Conservation (phyloP, 2,797 vertebrate species). For the Pipistrellus nathusii region DNA sequence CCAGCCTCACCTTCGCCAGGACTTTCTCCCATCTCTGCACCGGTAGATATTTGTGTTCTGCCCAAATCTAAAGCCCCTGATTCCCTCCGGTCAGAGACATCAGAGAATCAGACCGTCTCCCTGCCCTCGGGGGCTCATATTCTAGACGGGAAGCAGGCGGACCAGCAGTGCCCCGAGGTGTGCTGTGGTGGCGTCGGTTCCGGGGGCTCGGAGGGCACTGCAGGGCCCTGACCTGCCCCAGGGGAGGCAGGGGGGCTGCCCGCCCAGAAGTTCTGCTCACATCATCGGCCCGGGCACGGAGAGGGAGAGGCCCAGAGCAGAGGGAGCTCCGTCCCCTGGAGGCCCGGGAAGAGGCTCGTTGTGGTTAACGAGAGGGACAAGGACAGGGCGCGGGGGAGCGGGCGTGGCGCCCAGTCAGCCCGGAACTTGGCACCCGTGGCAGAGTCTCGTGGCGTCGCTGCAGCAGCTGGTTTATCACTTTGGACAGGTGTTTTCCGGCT, state of each 20-base stretch:
- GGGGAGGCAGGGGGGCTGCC: background rate
- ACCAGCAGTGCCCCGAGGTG: accelerated
- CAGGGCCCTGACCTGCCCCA: background rate
- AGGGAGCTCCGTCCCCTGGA: background rate
- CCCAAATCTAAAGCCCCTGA: background rate
- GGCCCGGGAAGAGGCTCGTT: background rate
- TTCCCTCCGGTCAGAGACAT: background rate
- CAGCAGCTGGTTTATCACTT: background rate
- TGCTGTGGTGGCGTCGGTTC: background rate
- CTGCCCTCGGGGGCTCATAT: background rate
- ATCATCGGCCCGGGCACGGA: background rate
- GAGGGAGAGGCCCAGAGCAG: background rate
- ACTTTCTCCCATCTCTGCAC: background rate
- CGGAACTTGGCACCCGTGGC: background rate
- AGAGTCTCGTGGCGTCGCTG: background rate
- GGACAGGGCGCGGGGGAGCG: too few species aligned
- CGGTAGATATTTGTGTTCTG: background rate
- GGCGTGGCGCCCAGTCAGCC: background rate
- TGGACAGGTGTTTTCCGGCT: background rate
- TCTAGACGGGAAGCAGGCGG: background rate
- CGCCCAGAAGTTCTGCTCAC: background rate
- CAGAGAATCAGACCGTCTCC: background rate
- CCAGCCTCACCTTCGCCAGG: background rate
- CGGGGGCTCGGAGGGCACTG: background rate
- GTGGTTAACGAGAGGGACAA: background rate